Evolutionary conservation across 2,797 vertebrate species (phyloP).

Genomic region (Florisuga fusca): DNA sequence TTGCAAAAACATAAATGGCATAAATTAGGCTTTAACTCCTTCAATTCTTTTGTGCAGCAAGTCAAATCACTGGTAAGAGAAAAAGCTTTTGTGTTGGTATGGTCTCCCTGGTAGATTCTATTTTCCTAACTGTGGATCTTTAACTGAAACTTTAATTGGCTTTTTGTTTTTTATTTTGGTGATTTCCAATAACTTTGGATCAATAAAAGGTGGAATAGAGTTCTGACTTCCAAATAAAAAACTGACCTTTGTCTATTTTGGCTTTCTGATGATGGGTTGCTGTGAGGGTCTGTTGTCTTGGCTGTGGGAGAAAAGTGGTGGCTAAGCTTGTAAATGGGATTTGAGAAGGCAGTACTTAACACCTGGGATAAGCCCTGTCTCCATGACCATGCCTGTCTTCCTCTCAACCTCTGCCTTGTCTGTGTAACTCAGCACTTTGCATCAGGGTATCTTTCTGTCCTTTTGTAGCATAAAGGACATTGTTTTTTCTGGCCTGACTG

Average conservation of each 20-base stretch:
- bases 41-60: not conserved
- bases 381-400: not conserved
- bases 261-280: fast-evolving
- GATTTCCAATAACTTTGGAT: not conserved
- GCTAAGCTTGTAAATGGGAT: not conserved
- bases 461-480: not conserved
- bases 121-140: not conserved
- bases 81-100: not conserved
- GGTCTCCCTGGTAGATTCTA: fast-evolving
- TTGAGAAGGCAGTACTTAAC: not conserved
- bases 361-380: not conserved
- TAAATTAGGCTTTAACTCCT: conserved; percentile 34
- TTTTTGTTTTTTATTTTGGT: not conserved
- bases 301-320: not conserved
- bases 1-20: conserved; percentile 16
- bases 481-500: not conserved
- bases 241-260: not conserved
- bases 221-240: not conserved
- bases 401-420: not conserved
- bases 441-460: not conserved
- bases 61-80: not conserved
- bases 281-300: not conserved
- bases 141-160: not conserved
- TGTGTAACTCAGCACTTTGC: not conserved
- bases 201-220: not conserved